Evolutionary conservation across 2,797 vertebrate species (phyloP).

Genomic region (Moxostoma hubbsi): DNA sequence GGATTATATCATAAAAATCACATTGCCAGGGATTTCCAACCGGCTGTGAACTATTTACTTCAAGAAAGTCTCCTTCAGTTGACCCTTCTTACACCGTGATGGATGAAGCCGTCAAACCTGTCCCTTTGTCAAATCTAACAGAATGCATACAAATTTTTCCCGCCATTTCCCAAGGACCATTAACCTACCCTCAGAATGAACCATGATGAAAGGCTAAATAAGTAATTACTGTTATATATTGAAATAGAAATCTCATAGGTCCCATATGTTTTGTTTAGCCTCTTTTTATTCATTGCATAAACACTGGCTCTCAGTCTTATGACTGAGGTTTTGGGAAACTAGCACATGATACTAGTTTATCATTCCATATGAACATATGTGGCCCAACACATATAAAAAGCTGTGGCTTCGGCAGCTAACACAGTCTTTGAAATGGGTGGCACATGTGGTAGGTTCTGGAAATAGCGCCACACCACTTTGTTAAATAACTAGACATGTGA

Average conservation of each 20-base stretch:
- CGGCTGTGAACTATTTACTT: slow-evolving; percentile 71
- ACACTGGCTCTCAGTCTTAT: slow-evolving; percentile 43
- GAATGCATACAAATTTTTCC: background rate
- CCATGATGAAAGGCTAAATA: slow-evolving; percentile 10
- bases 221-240: background rate
- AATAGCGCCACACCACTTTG: slow-evolving; percentile 35
- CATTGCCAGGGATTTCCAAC: slow-evolving; percentile 93
- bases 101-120: slow-evolving; percentile 12
- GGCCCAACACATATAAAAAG: slow-evolving; percentile 43
- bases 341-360: slow-evolving; percentile 41
- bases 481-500: slow-evolving; percentile 14
- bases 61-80: slow-evolving; percentile 39
- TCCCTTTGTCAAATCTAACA: slow-evolving; percentile 4
- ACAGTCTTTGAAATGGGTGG: slow-evolving; percentile 35
- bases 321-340: slow-evolving; percentile 52
- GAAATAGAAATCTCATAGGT: slow-evolving; percentile 26
- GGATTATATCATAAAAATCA: slow-evolving; percentile 85
- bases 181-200: slow-evolving; percentile 19
- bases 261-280: slow-evolving; percentile 33
- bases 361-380: slow-evolving; percentile 49
- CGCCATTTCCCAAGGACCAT: background rate
- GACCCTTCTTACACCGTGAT: slow-evolving; percentile 25
- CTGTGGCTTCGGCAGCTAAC: slow-evolving; percentile 47
- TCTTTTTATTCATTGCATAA: slow-evolving; percentile 40
- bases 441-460: slow-evolving; percentile 47